These are phyloP conservation scores for Ips nitidus DNA, from an alignment of 1,140 invertebrate genomes.

Conservation along the genomic window DNA sequence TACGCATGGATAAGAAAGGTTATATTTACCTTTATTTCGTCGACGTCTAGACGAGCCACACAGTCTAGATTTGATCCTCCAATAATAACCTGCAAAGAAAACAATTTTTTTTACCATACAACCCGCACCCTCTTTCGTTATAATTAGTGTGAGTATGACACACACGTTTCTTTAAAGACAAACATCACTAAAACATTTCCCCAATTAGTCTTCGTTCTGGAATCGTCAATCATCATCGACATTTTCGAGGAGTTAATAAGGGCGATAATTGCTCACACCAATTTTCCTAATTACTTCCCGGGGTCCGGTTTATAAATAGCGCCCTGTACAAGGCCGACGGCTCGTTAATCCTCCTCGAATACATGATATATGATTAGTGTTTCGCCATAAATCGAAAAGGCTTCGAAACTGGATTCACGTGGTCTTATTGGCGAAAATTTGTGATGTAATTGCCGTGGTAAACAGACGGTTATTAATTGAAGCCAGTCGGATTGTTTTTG, in stretches of 20 bases:
- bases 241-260: conserved; percentile 5
- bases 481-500: too few species aligned
- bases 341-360: not conserved
- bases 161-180: too few species aligned
- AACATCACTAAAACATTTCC: too few species aligned
- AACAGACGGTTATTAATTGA: too few species aligned
- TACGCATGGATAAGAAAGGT: not conserved
- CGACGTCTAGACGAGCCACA: conserved; percentile 62
- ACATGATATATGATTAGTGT: not conserved
- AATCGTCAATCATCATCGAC: conserved; percentile 15
- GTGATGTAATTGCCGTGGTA: too few species aligned
- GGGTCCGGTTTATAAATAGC: not conserved
- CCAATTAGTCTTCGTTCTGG: too few species aligned
- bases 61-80: conserved; percentile 81
- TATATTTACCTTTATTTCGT: conserved; percentile 66
- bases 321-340: not conserved
- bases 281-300: conserved; percentile 14
- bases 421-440: too few species aligned
- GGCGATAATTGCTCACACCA: conserved; percentile 8
- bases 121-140: too few species aligned
- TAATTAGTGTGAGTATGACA: too few species aligned
- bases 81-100: conserved; percentile 69
- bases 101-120: too few species aligned
- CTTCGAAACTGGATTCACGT: too few species aligned
- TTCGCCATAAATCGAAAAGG: not conserved